Evolutionary conservation across 2,888 invertebrate species (phyloP), one percentile per base, ranked within the genome.

Genomic region (Drosophila antonietae): DNA sequence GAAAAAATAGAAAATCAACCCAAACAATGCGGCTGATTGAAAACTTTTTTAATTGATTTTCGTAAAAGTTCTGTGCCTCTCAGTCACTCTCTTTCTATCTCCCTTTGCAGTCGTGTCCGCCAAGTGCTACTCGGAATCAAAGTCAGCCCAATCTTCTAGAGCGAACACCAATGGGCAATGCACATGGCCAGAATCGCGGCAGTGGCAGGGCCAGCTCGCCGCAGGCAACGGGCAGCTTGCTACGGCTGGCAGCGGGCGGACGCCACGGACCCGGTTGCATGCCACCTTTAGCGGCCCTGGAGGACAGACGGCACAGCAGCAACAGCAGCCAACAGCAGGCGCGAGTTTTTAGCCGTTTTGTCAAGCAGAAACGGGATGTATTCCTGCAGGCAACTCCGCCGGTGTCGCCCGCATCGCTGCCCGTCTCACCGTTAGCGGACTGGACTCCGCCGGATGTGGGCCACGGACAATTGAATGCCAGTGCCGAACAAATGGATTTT

Each of bases 1-100:
- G 12, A 41, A 37, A 37, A 49, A 3, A 0, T n/a, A 47, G 12
- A 41, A 67, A 67, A 73, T 75, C 63, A 71, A 73, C 37, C 63
- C 80, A 80, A 88, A 85, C 88, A 84, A 84, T 88, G 76, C 81
- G 80, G 71, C 87, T 86, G 90, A 90, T 90, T 89, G 84, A 83
- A 90, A 91, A 90, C 80, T 90, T 91, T 90, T 91, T 85, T 91
- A 91, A 91, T 91, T 91, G 88, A 90, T 91, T 91, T 90, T 89
- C 78, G 82, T 67, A 73, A 86, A 28, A 84, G 71, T 86, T 83
- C 65, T 67, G 43, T 18, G 3, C 2, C 10, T 35, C 58, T 18
- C 14, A 15, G 49, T 37, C 28, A 14, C n/a, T 18, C 23, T 39
- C 39, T 43, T n/a, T 20, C 15, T 33, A 6, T 28, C 28, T 28